Evolutionary conservation across 2,797 vertebrate species (phyloP), one percentile per base, ranked within the genome.

Genomic region (Hypotaenidia okinawae): DNA sequence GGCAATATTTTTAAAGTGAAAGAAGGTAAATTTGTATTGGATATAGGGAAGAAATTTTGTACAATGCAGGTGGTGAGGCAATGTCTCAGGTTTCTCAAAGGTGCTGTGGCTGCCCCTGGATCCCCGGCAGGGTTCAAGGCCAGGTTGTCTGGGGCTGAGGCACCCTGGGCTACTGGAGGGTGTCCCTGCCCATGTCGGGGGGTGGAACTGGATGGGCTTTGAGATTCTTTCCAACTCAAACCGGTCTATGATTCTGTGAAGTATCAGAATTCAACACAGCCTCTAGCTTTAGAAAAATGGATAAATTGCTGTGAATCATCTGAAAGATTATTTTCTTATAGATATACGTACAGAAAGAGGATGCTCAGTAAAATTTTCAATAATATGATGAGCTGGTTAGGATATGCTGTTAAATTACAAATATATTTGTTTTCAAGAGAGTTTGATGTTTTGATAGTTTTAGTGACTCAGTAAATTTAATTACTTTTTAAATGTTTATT

Each of bases 41-140:
- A 10, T 49, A 8, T 13, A 70, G 13, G n/a, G 64, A 68, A 52
- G 35, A 54, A 75, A 35, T n/a, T 30, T 15, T 66, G 33, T 24
- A 22, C 3, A 1, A 5, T 13, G 57, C 69, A 11, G 10, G 8
- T 68, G 25, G 5, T 1, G n/a, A 83, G 33, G 10, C 0, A 1
- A 11, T 84, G 41, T 37, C 16, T 16, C 5, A 49, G 9, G 4
- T 2, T 77, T 9, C 13, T 41, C 15, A 27, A 37, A 32, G 22
- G 27, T 33, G 30, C 6, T 78, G 51, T 59, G n/a, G 35, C 12
- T 90, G 19, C 7, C 11, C n/a, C 49, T 47, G 47, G 47, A 2
- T 47, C 23, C 2, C 3, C 30, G n/a, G 25, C 3, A n/a, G 17
- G 22, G 17, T 10, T 61, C 21, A 39, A 22, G 11, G 33, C 1